These are phyloP conservation scores for Margarornis squamiger DNA, from an alignment of 2,797 vertebrate genomes.

Conservation along the genomic window DNA sequence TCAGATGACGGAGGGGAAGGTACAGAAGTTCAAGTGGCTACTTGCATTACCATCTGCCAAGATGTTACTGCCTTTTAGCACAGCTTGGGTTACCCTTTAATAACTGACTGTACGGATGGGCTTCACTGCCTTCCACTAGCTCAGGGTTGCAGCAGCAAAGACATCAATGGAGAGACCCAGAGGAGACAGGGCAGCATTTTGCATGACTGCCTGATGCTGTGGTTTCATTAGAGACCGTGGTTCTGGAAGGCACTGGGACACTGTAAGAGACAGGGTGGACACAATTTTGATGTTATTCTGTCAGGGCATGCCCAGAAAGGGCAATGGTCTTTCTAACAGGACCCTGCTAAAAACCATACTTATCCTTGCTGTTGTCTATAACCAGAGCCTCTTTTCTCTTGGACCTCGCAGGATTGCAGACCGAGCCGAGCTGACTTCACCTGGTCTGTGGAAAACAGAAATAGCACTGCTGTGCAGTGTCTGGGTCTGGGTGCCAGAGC, in stretches of 20 bases:
- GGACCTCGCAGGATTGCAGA: neutral
- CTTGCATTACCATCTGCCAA: constrained; percentile 29
- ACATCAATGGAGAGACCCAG: accelerated
- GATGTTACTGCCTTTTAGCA: neutral
- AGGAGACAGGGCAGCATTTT: neutral
- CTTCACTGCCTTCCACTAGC: neutral
- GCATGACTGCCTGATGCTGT: neutral
- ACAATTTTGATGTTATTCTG: neutral
- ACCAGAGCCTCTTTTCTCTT: neutral
- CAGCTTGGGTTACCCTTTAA: neutral
- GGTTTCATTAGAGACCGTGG: neutral
- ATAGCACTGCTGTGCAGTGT: neutral
- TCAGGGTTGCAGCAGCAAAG: neutral
- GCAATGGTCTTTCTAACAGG: neutral
- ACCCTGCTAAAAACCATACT: neutral
- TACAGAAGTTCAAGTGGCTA: constrained; percentile 28
- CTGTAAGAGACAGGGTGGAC: accelerated
- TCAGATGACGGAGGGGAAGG: neutral
- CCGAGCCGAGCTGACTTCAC: neutral
- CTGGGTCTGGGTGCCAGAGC: neutral
- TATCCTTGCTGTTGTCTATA: neutral
- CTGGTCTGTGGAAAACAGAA: neutral
- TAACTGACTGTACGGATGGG: neutral
- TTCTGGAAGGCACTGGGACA: neutral
- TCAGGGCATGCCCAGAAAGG: neutral